A percentile compares a stretch with the other conserved stretches of the same genome.
Conservation (phyloP, 2,113 vertebrate genomes). For the Sialia sialis region DNA sequence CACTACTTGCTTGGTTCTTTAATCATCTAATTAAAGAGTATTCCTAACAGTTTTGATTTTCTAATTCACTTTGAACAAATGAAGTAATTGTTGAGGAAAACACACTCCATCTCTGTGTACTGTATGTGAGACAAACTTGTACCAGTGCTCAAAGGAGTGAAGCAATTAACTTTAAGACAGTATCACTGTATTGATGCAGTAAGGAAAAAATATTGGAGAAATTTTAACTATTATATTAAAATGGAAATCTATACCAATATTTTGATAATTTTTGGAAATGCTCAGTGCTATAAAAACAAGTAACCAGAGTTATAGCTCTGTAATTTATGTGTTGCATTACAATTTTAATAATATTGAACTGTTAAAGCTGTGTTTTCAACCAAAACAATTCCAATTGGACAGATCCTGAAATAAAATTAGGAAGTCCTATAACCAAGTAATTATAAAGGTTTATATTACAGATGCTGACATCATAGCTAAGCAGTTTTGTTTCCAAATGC, state of each 20-base stretch:
- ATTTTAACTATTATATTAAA: not conserved
- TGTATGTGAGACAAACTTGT: not conserved
- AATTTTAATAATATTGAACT: not conserved
- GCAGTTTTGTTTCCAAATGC: not conserved
- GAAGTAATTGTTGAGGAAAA: slow-evolving; percentile 13
- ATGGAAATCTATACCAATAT: not conserved
- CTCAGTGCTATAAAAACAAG: not conserved
- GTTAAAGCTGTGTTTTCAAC: not conserved
- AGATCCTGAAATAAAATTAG: not conserved
- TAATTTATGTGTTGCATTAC: not conserved
- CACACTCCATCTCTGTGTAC: not conserved
- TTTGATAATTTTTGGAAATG: not conserved
- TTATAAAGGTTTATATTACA: not conserved
- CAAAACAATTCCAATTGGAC: not conserved
- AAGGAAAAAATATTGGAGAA: not conserved
- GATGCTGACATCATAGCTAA: not conserved
- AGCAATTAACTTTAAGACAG: not conserved
- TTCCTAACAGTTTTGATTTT: slow-evolving; percentile 21
- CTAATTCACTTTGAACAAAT: slow-evolving; percentile 29
- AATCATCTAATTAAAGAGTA: slow-evolving; percentile 36
- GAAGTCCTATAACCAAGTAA: not conserved
- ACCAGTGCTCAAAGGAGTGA: not conserved
- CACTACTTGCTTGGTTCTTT: not conserved
- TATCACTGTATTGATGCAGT: not conserved
- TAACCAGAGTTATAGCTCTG: not conserved